Percentiles rank a stretch among this genome's conserved stretches.
Evolutionary conservation across 2,113 vertebrate species (phyloP).

Genomic region (Carassius gibelio): DNA sequence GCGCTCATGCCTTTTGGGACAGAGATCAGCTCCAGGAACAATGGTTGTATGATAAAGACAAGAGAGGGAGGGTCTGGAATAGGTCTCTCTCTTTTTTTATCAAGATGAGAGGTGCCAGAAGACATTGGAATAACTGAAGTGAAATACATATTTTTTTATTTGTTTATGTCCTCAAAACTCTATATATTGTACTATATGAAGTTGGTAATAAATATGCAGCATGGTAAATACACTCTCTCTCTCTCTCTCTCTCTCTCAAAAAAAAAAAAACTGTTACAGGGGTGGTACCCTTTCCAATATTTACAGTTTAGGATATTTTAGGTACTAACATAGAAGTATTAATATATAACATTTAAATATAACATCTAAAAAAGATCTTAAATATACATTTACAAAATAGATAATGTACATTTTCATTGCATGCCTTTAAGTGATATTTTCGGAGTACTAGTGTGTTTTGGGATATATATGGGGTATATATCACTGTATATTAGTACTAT

Average conservation of each 20-base stretch:
- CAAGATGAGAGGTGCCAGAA: background rate
- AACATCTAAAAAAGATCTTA: background rate
- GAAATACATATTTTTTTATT: too few relatives aligned
- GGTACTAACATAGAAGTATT: too few relatives aligned
- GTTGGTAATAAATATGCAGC: background rate
- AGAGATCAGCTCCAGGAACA: slow-evolving; percentile 15
- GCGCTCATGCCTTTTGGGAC: background rate
- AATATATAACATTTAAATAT: too few relatives aligned
- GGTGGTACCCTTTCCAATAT: too few relatives aligned
- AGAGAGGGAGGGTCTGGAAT: background rate
- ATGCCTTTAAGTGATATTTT: background rate
- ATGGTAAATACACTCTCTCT: background rate
- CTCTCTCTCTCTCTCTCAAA: background rate
- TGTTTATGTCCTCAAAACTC: too few relatives aligned
- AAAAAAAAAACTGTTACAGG: too few relatives aligned
- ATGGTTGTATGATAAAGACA: slow-evolving; percentile 7
- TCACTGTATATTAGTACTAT: background rate
- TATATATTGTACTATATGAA: background rate
- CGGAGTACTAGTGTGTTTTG: background rate
- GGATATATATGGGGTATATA: background rate
- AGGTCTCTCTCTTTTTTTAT: slow-evolving; percentile 8
- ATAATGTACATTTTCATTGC: background rate
- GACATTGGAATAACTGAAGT: too few relatives aligned
- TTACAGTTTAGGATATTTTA: too few relatives aligned
- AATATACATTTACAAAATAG: background rate